phyloP scores from a whole-genome alignment of 2,113 vertebrate genomes.

The Brachionichthys hirsutus region DNA sequence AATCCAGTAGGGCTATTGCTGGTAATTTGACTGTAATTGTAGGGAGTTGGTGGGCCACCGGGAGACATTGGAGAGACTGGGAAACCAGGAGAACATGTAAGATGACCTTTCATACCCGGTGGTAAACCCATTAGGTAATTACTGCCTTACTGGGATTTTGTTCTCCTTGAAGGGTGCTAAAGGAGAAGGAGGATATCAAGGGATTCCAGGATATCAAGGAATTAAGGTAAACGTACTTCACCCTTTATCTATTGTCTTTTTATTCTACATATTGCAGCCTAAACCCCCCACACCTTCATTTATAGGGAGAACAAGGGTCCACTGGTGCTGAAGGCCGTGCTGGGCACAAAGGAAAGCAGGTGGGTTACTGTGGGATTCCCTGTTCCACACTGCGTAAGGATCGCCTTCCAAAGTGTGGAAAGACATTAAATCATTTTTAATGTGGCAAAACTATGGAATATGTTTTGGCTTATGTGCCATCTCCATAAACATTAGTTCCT shows the following conservation, averaged over 20 bases:
- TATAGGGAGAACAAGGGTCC: conserved; percentile 71
- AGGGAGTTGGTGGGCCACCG: conserved; percentile 73
- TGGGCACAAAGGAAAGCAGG: conserved; percentile 72
- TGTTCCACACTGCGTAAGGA: conserved; percentile 10
- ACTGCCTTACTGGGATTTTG: conserved; percentile 51
- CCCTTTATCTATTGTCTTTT: neutral
- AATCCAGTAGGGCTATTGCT: conserved; percentile 13
- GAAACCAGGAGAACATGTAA: conserved; percentile 64
- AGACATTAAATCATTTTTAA: conserved; percentile 49
- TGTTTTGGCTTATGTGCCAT: conserved; percentile 50
- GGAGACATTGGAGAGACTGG: conserved; percentile 71
- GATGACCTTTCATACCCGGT: conserved; percentile 35
- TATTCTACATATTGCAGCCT: conserved; percentile 4
- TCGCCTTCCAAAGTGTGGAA: conserved; percentile 18
- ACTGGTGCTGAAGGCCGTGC: conserved; percentile 55
- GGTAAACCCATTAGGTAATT: too few species aligned
- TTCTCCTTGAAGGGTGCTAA: conserved; percentile 65
- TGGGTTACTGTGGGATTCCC: conserved; percentile 53
- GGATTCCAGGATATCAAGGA: conserved; percentile 77
- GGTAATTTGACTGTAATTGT: conserved; percentile 40
- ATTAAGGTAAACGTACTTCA: conserved; percentile 73
- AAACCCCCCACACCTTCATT: conserved; percentile 18
- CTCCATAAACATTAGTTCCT: conserved; percentile 62
- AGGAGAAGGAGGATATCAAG: conserved; percentile 73
- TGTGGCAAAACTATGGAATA: conserved; percentile 49